Evolutionary conservation across 2,797 vertebrate genomes (phyloP), one percentile per base, ranked within the genome.

Genomic region (Liparis tanakae): DNA sequence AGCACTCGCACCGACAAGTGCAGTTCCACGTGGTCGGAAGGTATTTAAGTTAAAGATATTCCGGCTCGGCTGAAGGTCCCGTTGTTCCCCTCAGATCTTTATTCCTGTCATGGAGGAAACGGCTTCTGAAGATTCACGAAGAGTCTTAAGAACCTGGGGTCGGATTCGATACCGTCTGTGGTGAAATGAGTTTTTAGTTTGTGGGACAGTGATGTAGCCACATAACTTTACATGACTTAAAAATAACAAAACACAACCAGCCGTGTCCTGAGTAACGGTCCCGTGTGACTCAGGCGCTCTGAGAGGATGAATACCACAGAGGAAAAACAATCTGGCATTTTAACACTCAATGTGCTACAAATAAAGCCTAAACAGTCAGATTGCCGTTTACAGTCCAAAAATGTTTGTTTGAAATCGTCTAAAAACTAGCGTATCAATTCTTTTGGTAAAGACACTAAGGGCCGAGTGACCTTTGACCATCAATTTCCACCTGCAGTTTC

Each of bases 71-170:
- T 13, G 3, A 55, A 36, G 10, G 53, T 59, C 64, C 3, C 50
- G 25, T 36, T 34, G 74, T 36, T 69, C 33, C n/a, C 10, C 61
- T 79, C 20, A 59, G 50, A 62, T 74, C 65, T 57, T 30, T 39
- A 67, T 60, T 79, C 65, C 8, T 61, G 48, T 76, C 59, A 60
- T 34, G 37, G 43, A 78, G 43, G 54, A 50, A 50, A 67, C 61
- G n/a, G 43, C 63, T 63, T 58, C 53, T 80, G 67, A 70, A 79
- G 33, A 79, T 80, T 81, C 67, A 51, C 53, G 62, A 9, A 36
- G 69, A 30, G 25, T 30, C 25, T 30, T 30, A 30, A n/a, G n/a
- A n/a, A n/a, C n/a, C n/a, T n/a, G n/a, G n/a, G n/a, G n/a, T n/a
- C n/a, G n/a, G n/a, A n/a, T n/a, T 56, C 17, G 17, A 18, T 56